Evolutionary conservation across 2,888 invertebrate genomes (phyloP).

Genomic region (Xylocampa areola): DNA sequence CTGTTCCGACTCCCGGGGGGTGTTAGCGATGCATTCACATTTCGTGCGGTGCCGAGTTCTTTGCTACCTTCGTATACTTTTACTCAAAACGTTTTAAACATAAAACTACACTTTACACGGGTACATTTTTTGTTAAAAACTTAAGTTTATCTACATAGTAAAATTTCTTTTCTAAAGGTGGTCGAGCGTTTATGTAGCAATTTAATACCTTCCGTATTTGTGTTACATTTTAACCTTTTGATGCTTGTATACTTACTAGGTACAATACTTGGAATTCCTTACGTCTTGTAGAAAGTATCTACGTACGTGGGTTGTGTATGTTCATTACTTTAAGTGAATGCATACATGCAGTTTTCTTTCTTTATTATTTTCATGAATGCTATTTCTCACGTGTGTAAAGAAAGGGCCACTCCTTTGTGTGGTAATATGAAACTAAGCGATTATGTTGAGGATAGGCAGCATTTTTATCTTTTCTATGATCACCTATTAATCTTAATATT

Average conservation of each 20-base stretch:
- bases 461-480: too few species aligned
- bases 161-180: constrained; percentile 29
- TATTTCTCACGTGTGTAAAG: too few species aligned
- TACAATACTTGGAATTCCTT: too few species aligned
- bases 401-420: too few species aligned
- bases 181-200: constrained; percentile 39
- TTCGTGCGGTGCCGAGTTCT: constrained; percentile 29
- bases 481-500: too few species aligned
- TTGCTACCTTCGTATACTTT: constrained; percentile 1
- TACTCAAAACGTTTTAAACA: constrained; percentile 13
- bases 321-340: too few species aligned
- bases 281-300: too few species aligned
- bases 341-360: too few species aligned
- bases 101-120: constrained; percentile 11
- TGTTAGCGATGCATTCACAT: constrained; percentile 59
- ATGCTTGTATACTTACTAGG: neutral
- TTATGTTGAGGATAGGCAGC: too few species aligned
- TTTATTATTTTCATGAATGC: too few species aligned
- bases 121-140: constrained; percentile 33
- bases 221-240: constrained; percentile 29
- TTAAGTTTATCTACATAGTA: constrained; percentile 19
- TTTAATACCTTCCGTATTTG: constrained; percentile 37
- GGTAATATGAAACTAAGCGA: too few species aligned
- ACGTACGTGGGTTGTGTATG: too few species aligned
- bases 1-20: constrained; percentile 28